Evolutionary conservation across 2,113 vertebrate species (phyloP), one percentile per base, ranked within the genome.

Genomic region (Albula glossodonta): DNA sequence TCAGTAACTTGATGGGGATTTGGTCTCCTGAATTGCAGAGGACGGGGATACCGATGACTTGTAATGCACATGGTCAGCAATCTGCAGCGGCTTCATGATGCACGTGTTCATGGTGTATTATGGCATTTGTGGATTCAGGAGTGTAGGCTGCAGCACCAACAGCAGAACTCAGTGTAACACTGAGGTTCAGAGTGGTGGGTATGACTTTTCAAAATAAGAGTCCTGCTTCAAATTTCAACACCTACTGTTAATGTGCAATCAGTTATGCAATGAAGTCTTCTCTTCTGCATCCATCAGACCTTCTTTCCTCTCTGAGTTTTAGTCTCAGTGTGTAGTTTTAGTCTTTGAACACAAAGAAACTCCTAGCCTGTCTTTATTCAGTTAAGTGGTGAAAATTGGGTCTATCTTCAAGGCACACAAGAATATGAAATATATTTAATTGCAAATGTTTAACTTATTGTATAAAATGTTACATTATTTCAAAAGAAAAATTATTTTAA

Each of bases 401-500:
- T 74, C 31, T 74, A n/a, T 74, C 70, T 74, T 74, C 25, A 31
- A n/a, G 53, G 74, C 83, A 83, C 48, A 66, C 15, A 25, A 19
- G 48, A 48, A 82, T 82, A 60, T 74, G 50, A 63, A 56, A 51
- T 77, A 51, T 83, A 70, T 80, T 51, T 74, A 83, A 79, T 84
- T 80, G 82, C 77, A 83, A 60, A 80, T 31, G 51, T 50, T 31
- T 86, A 81, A 50, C 83, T 66, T 89, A 63, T 92, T 74, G 70
- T 74, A 74, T 74, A 74, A 74, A n/a, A 91, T 89, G 86, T 80
- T 70, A 85, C 83, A 79, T 78, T 83, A 25, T 89, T 79, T 83
- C 53, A 80, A 84, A 86, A 51, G 60, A 50, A 51, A 83, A 78
- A 89, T 90, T 66, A 56, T 89, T 87, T 82, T 86, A 86, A 78